These are phyloP conservation scores for Triops longicaudatus DNA, from an alignment of 1,140 invertebrate species.

Conservation along the genomic window DNA sequence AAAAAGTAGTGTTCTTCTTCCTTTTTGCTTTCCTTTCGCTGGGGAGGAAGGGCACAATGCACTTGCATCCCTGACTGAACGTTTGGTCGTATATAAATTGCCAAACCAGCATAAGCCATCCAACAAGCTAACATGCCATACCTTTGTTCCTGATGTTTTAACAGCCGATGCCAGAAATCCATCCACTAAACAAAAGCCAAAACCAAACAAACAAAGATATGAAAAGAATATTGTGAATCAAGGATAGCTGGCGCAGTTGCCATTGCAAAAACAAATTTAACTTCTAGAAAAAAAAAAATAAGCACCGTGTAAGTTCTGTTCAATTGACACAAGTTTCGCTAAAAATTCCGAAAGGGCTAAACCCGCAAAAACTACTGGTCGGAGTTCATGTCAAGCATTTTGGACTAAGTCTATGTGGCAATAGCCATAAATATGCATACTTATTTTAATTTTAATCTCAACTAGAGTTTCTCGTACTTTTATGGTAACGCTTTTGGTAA, in stretches of 20 bases:
- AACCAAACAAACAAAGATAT: background rate
- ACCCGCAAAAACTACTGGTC: too few relatives aligned
- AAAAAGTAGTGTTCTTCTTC: background rate
- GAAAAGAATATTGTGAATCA: background rate
- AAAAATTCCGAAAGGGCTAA: too few relatives aligned
- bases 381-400: too few relatives aligned
- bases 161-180: conserved; percentile 10
- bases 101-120: background rate
- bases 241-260: background rate
- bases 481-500: too few relatives aligned
- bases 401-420: too few relatives aligned
- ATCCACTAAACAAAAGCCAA: conserved; percentile 10
- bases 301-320: background rate
- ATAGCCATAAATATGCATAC: too few relatives aligned
- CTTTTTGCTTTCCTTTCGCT: background rate
- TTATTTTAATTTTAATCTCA: too few relatives aligned
- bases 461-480: too few relatives aligned
- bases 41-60: background rate
- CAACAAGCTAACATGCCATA: background rate
- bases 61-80: background rate
- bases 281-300: background rate
- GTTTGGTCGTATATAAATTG: background rate
- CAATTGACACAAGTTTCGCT: background rate
- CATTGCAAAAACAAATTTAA: background rate
- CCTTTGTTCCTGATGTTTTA: conserved; percentile 8